phyloP scores from a whole-genome alignment of 92 coral and sea anemone genomes.

The Phenganax subtilis region DNA sequence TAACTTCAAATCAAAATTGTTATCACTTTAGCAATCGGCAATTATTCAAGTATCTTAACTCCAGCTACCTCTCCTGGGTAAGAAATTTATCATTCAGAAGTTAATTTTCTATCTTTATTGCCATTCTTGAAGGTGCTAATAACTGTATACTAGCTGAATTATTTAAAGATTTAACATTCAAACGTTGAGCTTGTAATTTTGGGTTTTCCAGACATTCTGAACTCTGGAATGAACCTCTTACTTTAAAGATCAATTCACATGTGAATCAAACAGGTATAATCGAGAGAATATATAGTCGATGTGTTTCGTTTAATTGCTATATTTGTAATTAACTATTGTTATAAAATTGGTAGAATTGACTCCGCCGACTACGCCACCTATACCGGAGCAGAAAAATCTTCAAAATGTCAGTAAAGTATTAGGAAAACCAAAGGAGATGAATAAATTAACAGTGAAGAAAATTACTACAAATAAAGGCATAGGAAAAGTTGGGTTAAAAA shows the following conservation, averaged over 20 bases:
- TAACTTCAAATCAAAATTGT: background rate
- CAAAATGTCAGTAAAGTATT: conserved; percentile 20
- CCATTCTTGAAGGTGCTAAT: no score
- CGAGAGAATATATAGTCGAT: background rate
- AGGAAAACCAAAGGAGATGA: conserved; percentile 27
- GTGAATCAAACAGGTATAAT: conserved; percentile 21
- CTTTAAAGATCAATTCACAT: conserved; percentile 23
- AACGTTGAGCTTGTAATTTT: background rate
- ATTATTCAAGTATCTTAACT: conserved; percentile 39
- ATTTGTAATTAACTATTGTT: background rate
- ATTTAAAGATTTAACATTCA: background rate
- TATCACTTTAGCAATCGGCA: conserved; percentile 11
- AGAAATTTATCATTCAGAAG: background rate
- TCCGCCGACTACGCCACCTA: conserved; percentile 62
- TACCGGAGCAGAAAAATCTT: background rate
- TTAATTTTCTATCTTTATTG: background rate
- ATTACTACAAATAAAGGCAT: background rate
- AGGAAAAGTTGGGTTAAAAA: conserved; percentile 1
- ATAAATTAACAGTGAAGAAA: conserved; percentile 24
- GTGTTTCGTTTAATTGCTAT: background rate
- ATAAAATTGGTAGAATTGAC: conserved; percentile 42
- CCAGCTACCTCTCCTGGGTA: conserved; percentile 58
- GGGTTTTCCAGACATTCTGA: conserved; percentile 19
- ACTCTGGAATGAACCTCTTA: conserved; percentile 5
- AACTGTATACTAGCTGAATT: no score